These are phyloP conservation scores for Paratrypauchen microcephalus DNA, from an alignment of 2,797 vertebrate genomes.

Conservation along the genomic window DNA sequence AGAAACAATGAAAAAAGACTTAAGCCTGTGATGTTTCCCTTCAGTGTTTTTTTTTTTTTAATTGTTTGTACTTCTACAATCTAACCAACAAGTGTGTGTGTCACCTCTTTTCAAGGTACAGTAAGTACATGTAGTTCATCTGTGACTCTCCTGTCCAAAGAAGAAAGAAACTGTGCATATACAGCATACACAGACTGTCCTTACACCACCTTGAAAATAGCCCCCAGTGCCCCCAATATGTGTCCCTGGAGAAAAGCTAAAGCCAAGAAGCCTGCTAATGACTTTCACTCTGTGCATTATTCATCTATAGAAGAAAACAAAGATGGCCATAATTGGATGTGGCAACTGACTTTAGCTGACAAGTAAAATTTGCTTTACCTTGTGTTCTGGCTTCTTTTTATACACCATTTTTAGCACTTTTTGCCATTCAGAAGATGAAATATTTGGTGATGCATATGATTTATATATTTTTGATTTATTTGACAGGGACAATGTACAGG, in stretches of 20 bases:
- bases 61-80: background rate
- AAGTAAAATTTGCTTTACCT: conserved; percentile 20
- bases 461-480: too few relatives aligned
- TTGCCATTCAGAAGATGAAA: too few relatives aligned
- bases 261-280: conserved; percentile 41
- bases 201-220: conserved; percentile 48
- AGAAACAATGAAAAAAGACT: too few relatives aligned
- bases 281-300: conserved; percentile 42
- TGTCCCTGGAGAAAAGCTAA: conserved; percentile 34
- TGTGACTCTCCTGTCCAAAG: conserved; percentile 36
- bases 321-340: conserved; percentile 53
- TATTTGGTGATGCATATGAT: background rate
- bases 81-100: conserved; percentile 9
- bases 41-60: too few relatives aligned
- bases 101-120: conserved; percentile 35
- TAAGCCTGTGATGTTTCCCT: too few relatives aligned
- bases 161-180: conserved; percentile 18
- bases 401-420: too few relatives aligned
- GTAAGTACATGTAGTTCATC: conserved; percentile 61
- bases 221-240: conserved; percentile 16
- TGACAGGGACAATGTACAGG: too few relatives aligned
- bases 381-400: background rate
- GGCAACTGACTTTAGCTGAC: conserved; percentile 18
- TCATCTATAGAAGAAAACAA: conserved; percentile 40
- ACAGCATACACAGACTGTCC: conserved; percentile 27